A percentile compares a stretch with the other conserved stretches of the same genome.
phyloP scores from a whole-genome alignment of 2,888 invertebrate genomes.

The Dicyrtoma fusca region DNA sequence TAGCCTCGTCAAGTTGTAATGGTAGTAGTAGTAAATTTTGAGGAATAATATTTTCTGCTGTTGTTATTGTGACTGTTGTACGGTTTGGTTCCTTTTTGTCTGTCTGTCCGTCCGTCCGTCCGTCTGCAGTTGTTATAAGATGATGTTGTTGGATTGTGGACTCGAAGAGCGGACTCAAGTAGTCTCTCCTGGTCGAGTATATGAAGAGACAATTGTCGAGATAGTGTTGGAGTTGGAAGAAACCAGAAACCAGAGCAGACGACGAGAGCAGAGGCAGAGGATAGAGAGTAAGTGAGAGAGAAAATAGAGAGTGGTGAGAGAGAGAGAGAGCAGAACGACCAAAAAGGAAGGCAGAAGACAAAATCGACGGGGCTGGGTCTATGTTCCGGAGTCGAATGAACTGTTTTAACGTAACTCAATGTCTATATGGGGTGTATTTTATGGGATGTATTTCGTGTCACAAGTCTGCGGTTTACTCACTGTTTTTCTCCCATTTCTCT shows the following conservation, averaged over 20 bases:
- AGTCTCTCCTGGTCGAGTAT: neutral
- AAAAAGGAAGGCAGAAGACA: slow-evolving; percentile 34
- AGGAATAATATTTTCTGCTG: no score
- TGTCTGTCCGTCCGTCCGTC: no score
- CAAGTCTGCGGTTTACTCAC: no score
- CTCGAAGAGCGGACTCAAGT: neutral
- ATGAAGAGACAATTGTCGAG: no score
- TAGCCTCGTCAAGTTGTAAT: no score
- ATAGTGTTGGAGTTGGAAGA: neutral
- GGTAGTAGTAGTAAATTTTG: no score
- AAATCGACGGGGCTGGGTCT: slow-evolving; percentile 41
- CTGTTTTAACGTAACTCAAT: slow-evolving; percentile 27
- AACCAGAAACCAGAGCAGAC: neutral
- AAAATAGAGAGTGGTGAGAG: slow-evolving; percentile 11
- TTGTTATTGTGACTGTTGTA: no score
- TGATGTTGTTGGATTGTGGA: neutral
- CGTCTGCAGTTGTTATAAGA: neutral
- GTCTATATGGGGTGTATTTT: no score
- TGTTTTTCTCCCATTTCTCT: no score
- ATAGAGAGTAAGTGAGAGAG: neutral
- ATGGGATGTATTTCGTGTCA: no score
- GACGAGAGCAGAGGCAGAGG: neutral
- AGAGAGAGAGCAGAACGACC: slow-evolving; percentile 12
- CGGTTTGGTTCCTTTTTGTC: no score
- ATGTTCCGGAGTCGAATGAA: slow-evolving; percentile 37